Base-by-base conservation (phyloP, 2,888 invertebrate genomes). In the Anoplius nigerrimus region DNA sequence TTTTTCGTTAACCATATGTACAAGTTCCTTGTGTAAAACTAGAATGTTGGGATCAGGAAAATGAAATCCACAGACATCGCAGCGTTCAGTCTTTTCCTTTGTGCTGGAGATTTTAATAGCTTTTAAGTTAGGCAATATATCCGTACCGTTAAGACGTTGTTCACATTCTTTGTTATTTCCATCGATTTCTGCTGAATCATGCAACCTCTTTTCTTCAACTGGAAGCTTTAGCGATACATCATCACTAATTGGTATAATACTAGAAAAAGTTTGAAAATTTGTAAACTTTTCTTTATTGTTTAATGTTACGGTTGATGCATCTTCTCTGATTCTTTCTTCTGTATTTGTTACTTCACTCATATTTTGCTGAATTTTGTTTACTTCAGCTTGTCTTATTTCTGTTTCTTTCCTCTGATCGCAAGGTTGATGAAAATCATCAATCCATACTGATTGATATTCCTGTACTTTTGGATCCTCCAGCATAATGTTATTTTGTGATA, bases 21-120 rank as follows among this genome's bases (percentile, higher is more conserved):
- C 92, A 62, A 95, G 86, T 82, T 94, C 93, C 83, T 92, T 92
- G 82, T 95, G 95, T 91, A 95, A 92, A 82, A 92, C 91, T 59
- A 95, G 89, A 75, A 95, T 92, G 73, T 93, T 92, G 53, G 89
- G 89, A 85, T 94, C 93, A 0, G 93, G 91, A 88, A 95, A 95
- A 67, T 92, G 91, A 79, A 94, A 91, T 58, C 93, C 93, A 85
- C 95, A 95, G 70, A 94, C 91, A 84, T 94, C 92, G 86, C 95
- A 93, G n/a, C 88, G 83, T 69, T 88, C 86, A 5, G 75, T 84
- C 64, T 90, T 79, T 82, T 91, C 78, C 86, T 90, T 77, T 84
- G 88, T 73, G 76, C 81, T 84, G 83, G 88, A 60, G 80, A 74
- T 48, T 61, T 59, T 69, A 21, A 71, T 54, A 21, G 65, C n/a